Percentiles rank a stretch among this genome's conserved stretches.
phyloP scores from a whole-genome alignment of 1,140 invertebrate species.

The Mycetomoellerius zeteki region DNA sequence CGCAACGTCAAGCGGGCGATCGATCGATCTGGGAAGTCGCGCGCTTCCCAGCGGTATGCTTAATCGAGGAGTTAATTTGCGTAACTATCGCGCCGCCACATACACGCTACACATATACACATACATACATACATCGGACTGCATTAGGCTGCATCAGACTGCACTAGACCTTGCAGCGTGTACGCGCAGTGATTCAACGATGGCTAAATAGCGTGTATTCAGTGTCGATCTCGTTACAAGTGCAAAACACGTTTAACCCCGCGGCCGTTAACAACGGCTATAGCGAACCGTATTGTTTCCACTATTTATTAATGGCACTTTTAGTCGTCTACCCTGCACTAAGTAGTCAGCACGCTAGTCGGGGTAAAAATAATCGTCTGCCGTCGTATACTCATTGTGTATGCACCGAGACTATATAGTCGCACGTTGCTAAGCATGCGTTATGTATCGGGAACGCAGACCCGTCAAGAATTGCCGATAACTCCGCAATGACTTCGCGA shows the following conservation, averaged over 20 bases:
- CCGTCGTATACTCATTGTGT: background rate
- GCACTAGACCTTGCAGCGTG: conserved; percentile 52
- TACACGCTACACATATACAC: too few species aligned
- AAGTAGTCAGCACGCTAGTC: conserved; percentile 2
- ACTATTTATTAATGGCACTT: conserved; percentile 2
- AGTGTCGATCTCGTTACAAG: conserved; percentile 44
- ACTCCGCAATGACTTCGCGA: background rate
- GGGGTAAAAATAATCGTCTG: conserved; percentile 45
- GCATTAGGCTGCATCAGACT: conserved; percentile 21
- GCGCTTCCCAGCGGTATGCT: conserved; percentile 33
- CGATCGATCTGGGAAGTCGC: conserved; percentile 51
- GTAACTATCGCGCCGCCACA: conserved; percentile 38
- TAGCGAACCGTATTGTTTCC: conserved; percentile 37
- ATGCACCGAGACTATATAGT: conserved; percentile 32
- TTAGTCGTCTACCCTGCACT: background rate
- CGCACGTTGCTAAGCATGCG: background rate
- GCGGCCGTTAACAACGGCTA: background rate
- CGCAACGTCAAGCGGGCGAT: conserved; percentile 55
- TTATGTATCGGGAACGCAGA: conserved; percentile 6
- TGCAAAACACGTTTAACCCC: conserved; percentile 40
- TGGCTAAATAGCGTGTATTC: conserved; percentile 36
- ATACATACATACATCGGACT: background rate
- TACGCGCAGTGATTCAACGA: conserved; percentile 33
- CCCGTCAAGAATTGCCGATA: conserved; percentile 1
- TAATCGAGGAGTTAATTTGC: conserved; percentile 61